phyloP scores from a whole-genome alignment of 30 jellyfish, hydroid and myxozoan species.

The Chrysaora quinquecirrha region DNA sequence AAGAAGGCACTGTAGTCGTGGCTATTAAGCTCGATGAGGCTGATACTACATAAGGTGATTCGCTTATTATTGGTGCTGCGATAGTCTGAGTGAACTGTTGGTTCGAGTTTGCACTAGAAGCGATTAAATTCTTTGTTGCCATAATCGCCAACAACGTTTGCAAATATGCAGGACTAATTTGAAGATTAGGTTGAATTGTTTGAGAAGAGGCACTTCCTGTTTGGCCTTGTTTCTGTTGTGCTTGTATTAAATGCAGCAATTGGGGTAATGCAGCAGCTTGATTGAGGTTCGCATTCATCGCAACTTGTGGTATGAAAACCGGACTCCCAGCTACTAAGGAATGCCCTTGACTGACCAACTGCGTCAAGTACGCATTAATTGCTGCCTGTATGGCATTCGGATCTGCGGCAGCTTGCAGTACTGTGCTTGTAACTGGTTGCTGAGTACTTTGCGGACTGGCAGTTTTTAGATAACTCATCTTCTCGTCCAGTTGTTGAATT shows the following conservation, averaged over 20 bases:
- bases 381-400: conserved; percentile 27
- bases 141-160: conserved; percentile 43
- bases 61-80: background rate
- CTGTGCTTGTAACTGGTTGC: background rate
- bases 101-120: conserved; percentile 2
- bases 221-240: conserved; percentile 41
- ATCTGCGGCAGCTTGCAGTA: conserved; percentile 21
- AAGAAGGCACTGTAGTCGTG: background rate
- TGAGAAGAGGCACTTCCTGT: no score
- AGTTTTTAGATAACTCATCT: conserved; percentile 29
- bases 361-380: conserved; percentile 48
- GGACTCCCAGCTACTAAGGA: conserved; percentile 58
- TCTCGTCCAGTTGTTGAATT: conserved; percentile 22
- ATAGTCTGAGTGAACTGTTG: background rate
- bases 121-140: conserved; percentile 32
- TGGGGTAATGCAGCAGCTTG: conserved; percentile 34
- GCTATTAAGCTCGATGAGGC: conserved; percentile 1
- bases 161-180: conserved; percentile 28
- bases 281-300: conserved; percentile 16
- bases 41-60: conserved; percentile 4
- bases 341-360: conserved; percentile 28
- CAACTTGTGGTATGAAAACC: conserved; percentile 31
- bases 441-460: conserved; percentile 21
- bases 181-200: conserved; percentile 17
- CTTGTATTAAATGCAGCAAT: conserved; percentile 41